Conservation (phyloP, 1,140 invertebrate genomes). For the Drosophila setifemur region DNA sequence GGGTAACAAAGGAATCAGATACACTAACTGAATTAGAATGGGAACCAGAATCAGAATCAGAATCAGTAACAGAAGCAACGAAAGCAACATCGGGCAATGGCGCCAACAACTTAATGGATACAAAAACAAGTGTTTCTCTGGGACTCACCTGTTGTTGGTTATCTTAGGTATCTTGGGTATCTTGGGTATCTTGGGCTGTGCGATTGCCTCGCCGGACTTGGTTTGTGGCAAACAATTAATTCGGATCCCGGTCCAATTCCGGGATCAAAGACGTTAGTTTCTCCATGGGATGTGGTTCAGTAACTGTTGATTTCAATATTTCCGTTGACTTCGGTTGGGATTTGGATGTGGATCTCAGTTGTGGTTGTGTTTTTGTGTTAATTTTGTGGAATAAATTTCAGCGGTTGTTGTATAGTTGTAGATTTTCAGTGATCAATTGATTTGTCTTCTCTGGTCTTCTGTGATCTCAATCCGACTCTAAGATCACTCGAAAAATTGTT, state of each 20-base stretch:
- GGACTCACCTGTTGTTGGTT: conserved; percentile 9
- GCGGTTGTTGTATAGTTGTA: too few species aligned
- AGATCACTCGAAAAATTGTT: too few species aligned
- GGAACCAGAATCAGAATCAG: not conserved
- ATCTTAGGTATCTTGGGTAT: too few species aligned
- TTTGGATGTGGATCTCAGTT: too few species aligned
- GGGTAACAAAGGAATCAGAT: not conserved
- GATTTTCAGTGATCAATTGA: too few species aligned
- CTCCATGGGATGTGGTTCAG: not conserved
- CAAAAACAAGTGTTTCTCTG: conserved; percentile 4
- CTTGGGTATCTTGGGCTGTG: too few species aligned
- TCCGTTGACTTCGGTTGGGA: not conserved
- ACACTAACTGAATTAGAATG: not conserved
- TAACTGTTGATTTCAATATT: too few species aligned
- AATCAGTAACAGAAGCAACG: conserved; percentile 24
- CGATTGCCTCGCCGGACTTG: too few species aligned
- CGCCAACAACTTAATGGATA: conserved; percentile 28
- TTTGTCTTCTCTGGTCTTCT: too few species aligned
- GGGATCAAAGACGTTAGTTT: not conserved
- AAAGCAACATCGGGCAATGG: conserved; percentile 22
- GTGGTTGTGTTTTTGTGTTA: too few species aligned
- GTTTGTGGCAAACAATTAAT: not conserved
- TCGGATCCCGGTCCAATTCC: not conserved
- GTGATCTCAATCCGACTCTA: too few species aligned
- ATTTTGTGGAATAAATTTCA: too few species aligned